A percentile compares a stretch with the other conserved stretches of the same genome.
Conservation (phyloP, 2,888 invertebrate species). For the Sarcophaga caerulescens region DNA sequence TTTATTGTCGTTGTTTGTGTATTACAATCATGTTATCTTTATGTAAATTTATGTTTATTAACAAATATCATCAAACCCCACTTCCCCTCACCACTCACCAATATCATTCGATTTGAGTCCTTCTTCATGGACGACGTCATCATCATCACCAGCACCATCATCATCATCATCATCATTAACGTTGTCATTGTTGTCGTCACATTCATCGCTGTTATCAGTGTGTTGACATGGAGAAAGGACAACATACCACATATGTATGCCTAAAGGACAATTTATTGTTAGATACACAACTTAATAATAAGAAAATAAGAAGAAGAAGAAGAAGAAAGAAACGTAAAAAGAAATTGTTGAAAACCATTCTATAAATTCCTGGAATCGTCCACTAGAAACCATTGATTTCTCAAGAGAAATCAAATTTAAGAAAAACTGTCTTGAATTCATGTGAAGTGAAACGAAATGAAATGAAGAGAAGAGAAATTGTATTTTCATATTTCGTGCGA, state of each 20-base stretch:
- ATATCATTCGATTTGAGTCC: not conserved
- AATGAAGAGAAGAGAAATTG: conserved; percentile 4
- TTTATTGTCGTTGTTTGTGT: conserved; percentile 23
- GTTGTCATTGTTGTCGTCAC: conserved; percentile 13
- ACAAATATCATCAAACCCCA: conserved; percentile 53
- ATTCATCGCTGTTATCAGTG: conserved; percentile 17
- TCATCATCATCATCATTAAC: conserved; percentile 22
- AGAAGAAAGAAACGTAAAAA: not conserved
- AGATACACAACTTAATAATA: conserved; percentile 10
- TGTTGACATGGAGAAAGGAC: conserved; percentile 52
- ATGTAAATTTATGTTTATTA: conserved; percentile 69
- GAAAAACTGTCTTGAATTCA: conserved; percentile 27
- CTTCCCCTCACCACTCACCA: not conserved
- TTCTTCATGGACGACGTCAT: not conserved
- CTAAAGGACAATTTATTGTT: conserved; percentile 59
- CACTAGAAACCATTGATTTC: conserved; percentile 52
- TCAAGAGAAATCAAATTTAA: conserved; percentile 57
- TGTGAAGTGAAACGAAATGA: conserved; percentile 13
- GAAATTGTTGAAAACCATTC: not conserved
- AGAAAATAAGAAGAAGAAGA: not conserved
- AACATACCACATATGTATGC: conserved; percentile 39
- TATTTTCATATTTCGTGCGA: conserved; percentile 47
- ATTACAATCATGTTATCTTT: conserved; percentile 63
- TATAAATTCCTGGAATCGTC: conserved; percentile 16
- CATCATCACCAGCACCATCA: not conserved